Base-by-base conservation (phyloP, 1,140 invertebrate species). In the Centruroides sculpturatus region DNA sequence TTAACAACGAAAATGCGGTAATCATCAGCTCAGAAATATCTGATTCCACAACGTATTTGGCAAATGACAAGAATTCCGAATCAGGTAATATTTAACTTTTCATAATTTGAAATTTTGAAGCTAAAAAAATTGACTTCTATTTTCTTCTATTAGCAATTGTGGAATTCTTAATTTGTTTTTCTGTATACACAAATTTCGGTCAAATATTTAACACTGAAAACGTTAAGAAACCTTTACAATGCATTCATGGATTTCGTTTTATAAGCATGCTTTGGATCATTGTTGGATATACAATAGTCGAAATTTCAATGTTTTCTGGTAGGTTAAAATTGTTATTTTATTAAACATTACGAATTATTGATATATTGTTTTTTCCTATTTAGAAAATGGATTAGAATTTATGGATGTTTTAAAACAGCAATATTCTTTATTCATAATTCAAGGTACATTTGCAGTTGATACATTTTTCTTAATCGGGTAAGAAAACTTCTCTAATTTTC, bases 211-310 rank as follows among this genome's bases (percentile, higher is more conserved):
- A 57, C n/a, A 47, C 35, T 34, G 23, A 50, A 23, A 2, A n/a
- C 4, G 35, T 34, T 3, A 51, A 23, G 13, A 58, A 52, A 3
- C 4, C 41, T 35, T 59, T 47, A 3, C 34, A 12, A 3, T 59
- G 85, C 68, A 50, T 62, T n/a, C 61, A 62, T 52, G 61, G 61
- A 13, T 50, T 62, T 48, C 56, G 61, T 7, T 35, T 62, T 7
- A 23, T 56, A 46, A 62, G 56, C 13, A 62, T 62, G 61, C 9
- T 48, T 3, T 62, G 61, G 61, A 54, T 62, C 35, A 59, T 62
- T 8, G 8, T 3, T 5, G 41, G 41, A 1, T 8, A 41, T 41
- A 0, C 3, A 1, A 1, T 41, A 1, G 8, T 41, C 3, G 8
- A 6, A 41, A 0, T 41, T 8, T 1, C 8, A 41, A 0, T 41